Percentiles rank a stretch among this genome's conserved stretches.
Conservation (phyloP, 2,888 invertebrate species). For the Calameuta filiformis region DNA sequence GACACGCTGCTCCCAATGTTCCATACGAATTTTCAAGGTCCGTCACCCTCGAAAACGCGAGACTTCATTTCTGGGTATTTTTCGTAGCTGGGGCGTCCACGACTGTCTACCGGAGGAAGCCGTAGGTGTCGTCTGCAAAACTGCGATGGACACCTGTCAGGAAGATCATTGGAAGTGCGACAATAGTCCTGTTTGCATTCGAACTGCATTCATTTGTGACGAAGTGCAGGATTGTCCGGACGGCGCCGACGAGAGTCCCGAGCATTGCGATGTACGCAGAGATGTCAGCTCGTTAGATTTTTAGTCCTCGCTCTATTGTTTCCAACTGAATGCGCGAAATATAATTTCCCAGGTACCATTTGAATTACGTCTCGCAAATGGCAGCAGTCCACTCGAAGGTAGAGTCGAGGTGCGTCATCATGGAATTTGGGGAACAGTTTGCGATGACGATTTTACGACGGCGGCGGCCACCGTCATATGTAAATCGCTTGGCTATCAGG, state of each 20-base stretch:
- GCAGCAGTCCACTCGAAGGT: conserved; percentile 71
- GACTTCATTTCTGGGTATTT: background rate
- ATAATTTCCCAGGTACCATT: conserved; percentile 65
- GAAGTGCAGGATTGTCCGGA: conserved; percentile 74
- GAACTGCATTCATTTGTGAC: conserved; percentile 74
- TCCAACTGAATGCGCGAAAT: background rate
- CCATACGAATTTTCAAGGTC: background rate
- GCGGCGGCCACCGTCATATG: conserved; percentile 76
- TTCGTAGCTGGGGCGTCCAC: conserved; percentile 74
- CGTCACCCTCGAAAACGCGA: no score
- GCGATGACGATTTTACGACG: conserved; percentile 80
- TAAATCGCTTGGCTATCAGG: conserved; percentile 70
- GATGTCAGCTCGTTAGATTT: conserved; percentile 24
- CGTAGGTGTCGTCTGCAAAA: conserved; percentile 75
- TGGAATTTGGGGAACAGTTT: conserved; percentile 81
- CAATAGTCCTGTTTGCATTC: conserved; percentile 72
- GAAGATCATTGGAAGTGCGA: conserved; percentile 74
- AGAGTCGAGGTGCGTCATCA: conserved; percentile 77
- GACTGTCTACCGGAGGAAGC: conserved; percentile 77
- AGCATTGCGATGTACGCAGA: conserved; percentile 71
- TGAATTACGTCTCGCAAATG: conserved; percentile 73
- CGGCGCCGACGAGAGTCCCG: conserved; percentile 72
- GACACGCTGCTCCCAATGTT: background rate
- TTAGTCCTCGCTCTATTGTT: background rate
- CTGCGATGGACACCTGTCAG: conserved; percentile 70